Evolutionary conservation across 2,888 invertebrate species (phyloP).

Genomic region (Lathronympha strigana): DNA sequence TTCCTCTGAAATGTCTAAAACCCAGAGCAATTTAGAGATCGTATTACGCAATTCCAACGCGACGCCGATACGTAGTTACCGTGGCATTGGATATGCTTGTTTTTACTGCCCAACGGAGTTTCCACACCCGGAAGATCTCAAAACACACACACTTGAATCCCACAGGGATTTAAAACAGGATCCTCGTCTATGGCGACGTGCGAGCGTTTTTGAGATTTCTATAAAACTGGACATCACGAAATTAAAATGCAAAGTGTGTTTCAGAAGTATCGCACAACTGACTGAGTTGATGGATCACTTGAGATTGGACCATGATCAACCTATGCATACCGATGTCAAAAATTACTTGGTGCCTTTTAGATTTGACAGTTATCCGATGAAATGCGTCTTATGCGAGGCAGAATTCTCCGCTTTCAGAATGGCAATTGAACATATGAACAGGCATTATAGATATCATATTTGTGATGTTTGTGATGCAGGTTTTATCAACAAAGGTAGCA

Average conservation of each 20-base stretch:
- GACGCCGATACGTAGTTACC: conserved; percentile 40
- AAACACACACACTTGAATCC: conserved; percentile 26
- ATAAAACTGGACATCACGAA: conserved; percentile 31
- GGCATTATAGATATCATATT: conserved; percentile 56
- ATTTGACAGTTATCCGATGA: conserved; percentile 51
- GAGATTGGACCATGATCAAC: conserved; percentile 13
- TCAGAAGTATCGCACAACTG: conserved; percentile 1
- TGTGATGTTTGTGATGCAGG: conserved; percentile 53
- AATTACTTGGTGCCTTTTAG: conserved; percentile 60
- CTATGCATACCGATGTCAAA: conserved; percentile 47
- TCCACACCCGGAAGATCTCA: conserved; percentile 30
- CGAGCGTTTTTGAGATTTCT: conserved; percentile 7
- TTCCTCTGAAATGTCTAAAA: conserved; percentile 37
- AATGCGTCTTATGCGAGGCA: conserved; percentile 52
- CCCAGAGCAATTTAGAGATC: conserved; percentile 47
- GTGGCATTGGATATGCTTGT: conserved; percentile 38
- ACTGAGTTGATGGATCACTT: conserved; percentile 43
- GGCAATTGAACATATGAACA: conserved; percentile 58
- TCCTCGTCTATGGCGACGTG: background rate
- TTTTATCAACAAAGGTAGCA: conserved; percentile 52
- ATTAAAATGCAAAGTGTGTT: conserved; percentile 33
- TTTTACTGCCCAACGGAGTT: conserved; percentile 38
- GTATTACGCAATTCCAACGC: conserved; percentile 52
- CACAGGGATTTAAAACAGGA: conserved; percentile 28
- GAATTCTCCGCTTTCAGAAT: conserved; percentile 53